Percentiles rank a stretch among this genome's conserved stretches.
Conservation (phyloP, 1,140 invertebrate genomes). For the Dinoponera quadriceps region DNA sequence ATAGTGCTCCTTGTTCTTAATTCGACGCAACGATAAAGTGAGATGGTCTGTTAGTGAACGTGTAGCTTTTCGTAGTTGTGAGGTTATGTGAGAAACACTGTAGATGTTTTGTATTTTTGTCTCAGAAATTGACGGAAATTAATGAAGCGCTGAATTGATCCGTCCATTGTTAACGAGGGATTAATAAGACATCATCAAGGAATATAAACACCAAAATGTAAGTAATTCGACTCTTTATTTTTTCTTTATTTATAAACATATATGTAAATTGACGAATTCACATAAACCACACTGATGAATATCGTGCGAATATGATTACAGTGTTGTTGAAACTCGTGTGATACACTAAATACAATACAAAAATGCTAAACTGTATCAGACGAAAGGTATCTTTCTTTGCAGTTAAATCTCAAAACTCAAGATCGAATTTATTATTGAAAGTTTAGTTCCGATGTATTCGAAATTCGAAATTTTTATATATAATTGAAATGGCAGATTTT, state of each 20-base stretch:
- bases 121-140: background rate
- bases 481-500: too few relatives aligned
- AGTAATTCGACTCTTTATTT: constrained; percentile 11
- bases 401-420: too few relatives aligned
- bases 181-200: background rate
- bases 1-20: too few relatives aligned
- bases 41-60: background rate
- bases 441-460: too few relatives aligned
- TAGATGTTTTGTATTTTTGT: background rate
- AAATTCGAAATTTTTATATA: too few relatives aligned
- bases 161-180: background rate
- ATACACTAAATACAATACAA: too few relatives aligned
- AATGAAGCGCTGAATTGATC: background rate
- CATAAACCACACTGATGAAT: background rate
- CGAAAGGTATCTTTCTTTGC: too few relatives aligned
- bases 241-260: background rate
- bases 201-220: constrained; percentile 10
- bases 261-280: background rate
- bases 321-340: too few relatives aligned
- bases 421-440: too few relatives aligned
- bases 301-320: background rate
- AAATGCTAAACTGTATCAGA: too few relatives aligned
- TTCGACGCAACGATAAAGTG: background rate
- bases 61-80: background rate
- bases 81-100: background rate